Conservation (phyloP, 2,113 vertebrate species). For the Oryzias javanicus region DNA sequence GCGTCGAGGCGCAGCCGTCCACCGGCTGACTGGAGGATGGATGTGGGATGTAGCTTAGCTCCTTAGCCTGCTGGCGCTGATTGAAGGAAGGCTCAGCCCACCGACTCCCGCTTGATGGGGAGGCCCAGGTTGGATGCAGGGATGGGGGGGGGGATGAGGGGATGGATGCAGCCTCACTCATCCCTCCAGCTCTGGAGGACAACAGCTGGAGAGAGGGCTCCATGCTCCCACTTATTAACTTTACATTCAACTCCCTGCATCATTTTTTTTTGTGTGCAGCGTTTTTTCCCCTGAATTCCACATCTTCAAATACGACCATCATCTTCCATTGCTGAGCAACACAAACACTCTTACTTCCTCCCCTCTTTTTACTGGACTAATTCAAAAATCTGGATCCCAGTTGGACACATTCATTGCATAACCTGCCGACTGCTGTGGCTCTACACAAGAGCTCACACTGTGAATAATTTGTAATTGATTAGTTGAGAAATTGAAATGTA, state of each 20-base stretch:
- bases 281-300: not conserved
- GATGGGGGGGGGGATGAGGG: conserved; percentile 10
- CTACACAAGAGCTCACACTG: too few species aligned
- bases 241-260: not conserved
- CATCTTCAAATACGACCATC: not conserved
- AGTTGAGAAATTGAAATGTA: too few species aligned
- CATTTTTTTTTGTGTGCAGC: not conserved
- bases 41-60: conserved; percentile 38
- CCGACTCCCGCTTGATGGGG: conserved; percentile 60
- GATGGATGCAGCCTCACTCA: not conserved
- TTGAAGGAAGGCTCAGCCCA: conserved; percentile 30
- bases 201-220: conserved; percentile 7
- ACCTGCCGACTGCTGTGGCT: too few species aligned
- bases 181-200: not conserved
- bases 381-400: too few species aligned
- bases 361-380: too few species aligned
- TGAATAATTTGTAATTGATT: too few species aligned
- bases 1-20: conserved; percentile 18
- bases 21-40: conserved; percentile 1
- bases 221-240: not conserved
- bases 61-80: conserved; percentile 30
- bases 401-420: too few species aligned
- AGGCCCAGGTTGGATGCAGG: conserved; percentile 57
- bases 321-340: not conserved
- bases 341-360: too few species aligned